phyloP scores from a whole-genome alignment of 2,888 invertebrate genomes.

The Cetonia aurata region DNA sequence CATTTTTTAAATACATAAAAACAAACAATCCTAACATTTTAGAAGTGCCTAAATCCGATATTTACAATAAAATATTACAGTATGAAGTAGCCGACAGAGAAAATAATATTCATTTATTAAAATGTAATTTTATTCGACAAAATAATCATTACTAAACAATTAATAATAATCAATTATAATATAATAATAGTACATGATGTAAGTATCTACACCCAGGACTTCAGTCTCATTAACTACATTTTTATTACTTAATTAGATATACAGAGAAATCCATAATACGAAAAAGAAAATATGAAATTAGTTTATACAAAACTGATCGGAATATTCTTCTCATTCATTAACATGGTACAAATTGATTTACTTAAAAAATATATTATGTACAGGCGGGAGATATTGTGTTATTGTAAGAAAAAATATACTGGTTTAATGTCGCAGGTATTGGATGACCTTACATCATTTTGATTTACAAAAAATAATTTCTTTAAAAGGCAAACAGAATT shows the following conservation, averaged over 20 bases:
- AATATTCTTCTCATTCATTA: background rate
- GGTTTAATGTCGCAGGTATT: slow-evolving; percentile 29
- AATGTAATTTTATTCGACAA: background rate
- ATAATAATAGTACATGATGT: slow-evolving; percentile 49
- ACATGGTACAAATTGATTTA: background rate
- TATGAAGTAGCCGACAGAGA: slow-evolving; percentile 39
- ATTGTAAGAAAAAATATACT: slow-evolving; percentile 22
- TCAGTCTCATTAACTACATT: slow-evolving; percentile 55
- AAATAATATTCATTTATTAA: slow-evolving; percentile 12
- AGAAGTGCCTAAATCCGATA: slow-evolving; percentile 45
- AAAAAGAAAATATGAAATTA: slow-evolving; percentile 18
- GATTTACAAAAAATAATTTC: slow-evolving; percentile 29
- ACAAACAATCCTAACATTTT: slow-evolving; percentile 49
- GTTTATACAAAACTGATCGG: slow-evolving; percentile 15
- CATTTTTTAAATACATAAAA: slow-evolving; percentile 55
- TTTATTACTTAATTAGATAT: slow-evolving; percentile 46
- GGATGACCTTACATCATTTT: slow-evolving; percentile 37
- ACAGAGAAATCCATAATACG: slow-evolving; percentile 41
- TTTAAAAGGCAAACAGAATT: slow-evolving; percentile 16
- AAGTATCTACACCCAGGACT: slow-evolving; percentile 56
- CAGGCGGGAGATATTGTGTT: background rate
- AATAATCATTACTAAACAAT: slow-evolving; percentile 2
- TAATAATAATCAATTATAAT: slow-evolving; percentile 15
- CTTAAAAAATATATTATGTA: slow-evolving; percentile 6
- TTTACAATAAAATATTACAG: slow-evolving; percentile 45